Evolutionary conservation across 2,797 vertebrate genomes (phyloP).

Genomic region (Percopsis omiscomaycus): DNA sequence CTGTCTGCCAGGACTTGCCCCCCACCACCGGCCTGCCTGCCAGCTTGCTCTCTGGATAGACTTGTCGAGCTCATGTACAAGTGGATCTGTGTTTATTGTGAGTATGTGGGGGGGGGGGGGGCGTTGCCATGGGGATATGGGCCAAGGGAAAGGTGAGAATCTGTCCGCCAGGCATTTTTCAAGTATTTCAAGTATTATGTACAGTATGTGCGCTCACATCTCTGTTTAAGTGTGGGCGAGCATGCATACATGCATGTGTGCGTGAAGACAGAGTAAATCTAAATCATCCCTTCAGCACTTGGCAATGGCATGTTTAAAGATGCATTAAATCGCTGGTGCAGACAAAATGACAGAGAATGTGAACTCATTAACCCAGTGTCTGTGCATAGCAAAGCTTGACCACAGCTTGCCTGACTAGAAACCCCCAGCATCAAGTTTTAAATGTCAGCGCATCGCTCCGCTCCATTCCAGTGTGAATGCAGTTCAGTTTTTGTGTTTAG

Average conservation of each 20-base stretch:
- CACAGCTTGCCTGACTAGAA: conserved; percentile 31
- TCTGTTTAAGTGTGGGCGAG: neutral
- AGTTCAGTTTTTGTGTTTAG: too few species aligned
- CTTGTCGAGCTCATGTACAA: conserved; percentile 29
- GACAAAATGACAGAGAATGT: conserved; percentile 53
- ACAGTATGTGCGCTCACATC: conserved; percentile 1
- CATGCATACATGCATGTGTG: neutral
- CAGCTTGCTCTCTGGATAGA: conserved; percentile 11
- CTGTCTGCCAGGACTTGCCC: conserved; percentile 59
- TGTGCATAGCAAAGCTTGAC: conserved; percentile 25
- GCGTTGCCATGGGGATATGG: conserved; percentile 20
- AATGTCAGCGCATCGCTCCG: neutral
- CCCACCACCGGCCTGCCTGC: conserved; percentile 25
- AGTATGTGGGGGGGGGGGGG: neutral
- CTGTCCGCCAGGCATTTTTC: conserved; percentile 27
- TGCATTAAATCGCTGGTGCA: conserved; percentile 54
- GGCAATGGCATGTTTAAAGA: conserved; percentile 54
- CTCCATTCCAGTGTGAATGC: neutral
- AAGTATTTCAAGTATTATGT: conserved; percentile 28
- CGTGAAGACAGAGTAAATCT: conserved; percentile 37
- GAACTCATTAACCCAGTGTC: conserved; percentile 41
- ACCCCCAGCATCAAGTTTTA: conserved; percentile 8
- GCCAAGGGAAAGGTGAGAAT: conserved; percentile 28
- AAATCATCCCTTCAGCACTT: conserved; percentile 62
- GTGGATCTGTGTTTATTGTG: conserved; percentile 25